Conservation (phyloP, 2,113 vertebrate species). For the Neodontobutis hainanensis region DNA sequence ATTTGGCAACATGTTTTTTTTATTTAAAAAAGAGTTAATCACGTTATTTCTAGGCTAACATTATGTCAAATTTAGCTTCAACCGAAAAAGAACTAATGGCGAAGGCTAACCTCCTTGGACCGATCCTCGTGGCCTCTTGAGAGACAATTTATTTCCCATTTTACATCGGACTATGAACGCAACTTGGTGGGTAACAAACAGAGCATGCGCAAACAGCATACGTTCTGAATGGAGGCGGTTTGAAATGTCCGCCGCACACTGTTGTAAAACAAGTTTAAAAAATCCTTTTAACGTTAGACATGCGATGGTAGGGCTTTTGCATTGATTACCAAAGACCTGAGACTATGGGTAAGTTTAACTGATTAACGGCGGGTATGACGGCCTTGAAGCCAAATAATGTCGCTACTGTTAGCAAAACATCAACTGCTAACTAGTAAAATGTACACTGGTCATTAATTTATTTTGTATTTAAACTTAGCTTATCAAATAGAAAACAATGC, state of each 20-base stretch:
- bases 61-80: no score
- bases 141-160: neutral
- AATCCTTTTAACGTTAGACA: neutral
- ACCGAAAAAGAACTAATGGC: no score
- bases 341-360: conserved; percentile 61
- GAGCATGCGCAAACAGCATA: conserved; percentile 25
- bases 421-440: conserved; percentile 15
- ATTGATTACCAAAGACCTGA: neutral
- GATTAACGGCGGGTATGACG: neutral
- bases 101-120: no score
- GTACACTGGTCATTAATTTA: neutral
- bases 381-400: no score
- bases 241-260: conserved; percentile 18
- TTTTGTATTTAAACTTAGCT: neutral
- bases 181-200: neutral
- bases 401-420: neutral
- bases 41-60: no score
- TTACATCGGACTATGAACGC: neutral
- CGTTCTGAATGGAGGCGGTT: conserved; percentile 18
- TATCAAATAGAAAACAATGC: no score
- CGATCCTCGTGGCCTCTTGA: no score
- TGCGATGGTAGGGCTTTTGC: neutral
- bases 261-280: no score
- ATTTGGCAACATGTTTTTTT: no score
- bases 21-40: no score